Percentiles rank a stretch among this genome's conserved stretches.
Conservation (phyloP, 2,113 vertebrate species). For the Lagopus leucura region DNA sequence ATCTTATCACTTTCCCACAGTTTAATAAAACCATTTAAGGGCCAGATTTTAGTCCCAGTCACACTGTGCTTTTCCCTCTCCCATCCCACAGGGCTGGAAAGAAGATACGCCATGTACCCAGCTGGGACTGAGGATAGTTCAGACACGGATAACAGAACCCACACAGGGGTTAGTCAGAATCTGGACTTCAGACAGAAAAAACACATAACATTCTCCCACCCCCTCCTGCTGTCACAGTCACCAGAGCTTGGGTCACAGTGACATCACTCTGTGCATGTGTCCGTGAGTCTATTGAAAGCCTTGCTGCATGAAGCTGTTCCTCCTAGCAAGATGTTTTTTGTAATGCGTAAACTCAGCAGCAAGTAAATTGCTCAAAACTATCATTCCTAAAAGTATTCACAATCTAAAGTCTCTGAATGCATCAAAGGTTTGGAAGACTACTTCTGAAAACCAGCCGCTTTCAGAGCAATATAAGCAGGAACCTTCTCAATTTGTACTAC, state of each 20-base stretch:
- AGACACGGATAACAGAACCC: neutral
- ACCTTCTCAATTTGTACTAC: neutral
- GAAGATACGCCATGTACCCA: neutral
- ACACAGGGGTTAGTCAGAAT: neutral
- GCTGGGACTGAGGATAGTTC: neutral
- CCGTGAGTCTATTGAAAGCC: neutral
- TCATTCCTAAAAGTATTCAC: neutral
- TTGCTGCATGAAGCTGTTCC: neutral
- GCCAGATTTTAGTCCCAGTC: neutral
- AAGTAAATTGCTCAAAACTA: neutral
- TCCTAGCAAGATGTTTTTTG: neutral
- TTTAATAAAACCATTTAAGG: neutral
- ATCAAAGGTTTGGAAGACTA: neutral
- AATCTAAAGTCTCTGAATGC: neutral
- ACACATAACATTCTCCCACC: neutral
- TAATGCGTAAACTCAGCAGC: neutral
- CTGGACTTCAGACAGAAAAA: neutral
- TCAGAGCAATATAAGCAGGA: neutral
- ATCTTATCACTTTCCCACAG: neutral
- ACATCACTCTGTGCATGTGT: fast-evolving
- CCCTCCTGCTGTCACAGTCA: neutral
- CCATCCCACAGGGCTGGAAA: neutral
- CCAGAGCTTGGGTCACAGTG: fast-evolving
- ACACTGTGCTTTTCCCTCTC: neutral
- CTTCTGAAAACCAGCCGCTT: neutral